Evolutionary conservation across 2,797 vertebrate species (phyloP), one percentile per base, ranked within the genome.

Genomic region (Xyrichtys novacula): DNA sequence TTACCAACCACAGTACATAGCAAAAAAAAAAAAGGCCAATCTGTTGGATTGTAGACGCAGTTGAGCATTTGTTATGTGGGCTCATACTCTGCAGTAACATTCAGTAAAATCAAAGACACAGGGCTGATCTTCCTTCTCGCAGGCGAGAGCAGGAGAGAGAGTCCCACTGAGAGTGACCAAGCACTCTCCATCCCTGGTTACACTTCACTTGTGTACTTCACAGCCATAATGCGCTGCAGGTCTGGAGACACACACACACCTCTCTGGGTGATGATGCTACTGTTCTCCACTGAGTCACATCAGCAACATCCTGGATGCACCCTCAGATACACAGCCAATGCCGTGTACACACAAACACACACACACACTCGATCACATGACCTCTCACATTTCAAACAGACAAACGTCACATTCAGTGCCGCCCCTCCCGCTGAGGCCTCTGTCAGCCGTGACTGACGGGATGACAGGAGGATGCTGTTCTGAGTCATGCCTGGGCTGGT

Each of bases 401-500:
- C 80, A 65, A 74, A 50, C 63, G 74, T 76, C 85, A 76, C 72
- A 76, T 74, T 79, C 65, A 60, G 23, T 53, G 50, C 72, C 39
- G 47, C 23, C 50, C 65, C 78, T 85, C 83, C 86, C 71, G 83
- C 78, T 78, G 89, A 86, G 86, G 73, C 83, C 77, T 85, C 88
- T 64, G 87, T 87, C 86, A 84, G 85, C 83, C 82, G 82, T 89
- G 87, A 91, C 91, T 88, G 91, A 91, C 89, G 64, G 67, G 54
- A 54, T 89, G 89, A 91, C 88, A 85, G 80, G 73, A 78, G 80
- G 77, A 87, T 47, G 68, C 70, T 80, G 83, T 81, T 80, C 52
- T 78, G 86, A 90, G 86, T 89, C 88, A 90, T 87, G 91, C 85
- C 88, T 88, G 84, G 88, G 75, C 78, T 91, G 88, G 89, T 81